Evolutionary conservation across 2,888 invertebrate species (phyloP).

Genomic region (Leucoptera coffeella): DNA sequence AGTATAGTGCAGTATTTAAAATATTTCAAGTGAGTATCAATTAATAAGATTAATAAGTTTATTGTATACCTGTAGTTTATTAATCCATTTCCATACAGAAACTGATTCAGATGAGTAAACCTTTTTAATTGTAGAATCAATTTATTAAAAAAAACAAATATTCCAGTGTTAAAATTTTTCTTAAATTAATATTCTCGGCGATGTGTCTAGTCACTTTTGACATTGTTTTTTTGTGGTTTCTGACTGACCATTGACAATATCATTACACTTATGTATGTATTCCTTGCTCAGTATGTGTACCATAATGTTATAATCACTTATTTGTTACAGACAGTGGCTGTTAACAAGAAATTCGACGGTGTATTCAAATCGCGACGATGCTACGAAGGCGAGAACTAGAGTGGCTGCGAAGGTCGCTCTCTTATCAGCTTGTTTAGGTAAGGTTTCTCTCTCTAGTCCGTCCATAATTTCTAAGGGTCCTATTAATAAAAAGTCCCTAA

Average conservation of each 20-base stretch:
- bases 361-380: slow-evolving; percentile 19
- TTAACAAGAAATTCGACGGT: slow-evolving; percentile 21
- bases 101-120: neutral
- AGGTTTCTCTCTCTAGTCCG: no score
- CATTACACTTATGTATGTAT: no score
- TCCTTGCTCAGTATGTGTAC: no score
- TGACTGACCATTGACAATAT: no score
- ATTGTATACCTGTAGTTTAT: neutral
- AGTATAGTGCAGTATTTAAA: slow-evolving; percentile 84
- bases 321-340: slow-evolving; percentile 25
- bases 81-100: neutral
- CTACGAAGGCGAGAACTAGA: slow-evolving; percentile 65
- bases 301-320: no score
- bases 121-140: neutral
- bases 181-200: no score
- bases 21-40: slow-evolving; percentile 68
- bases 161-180: no score
- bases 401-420: slow-evolving; percentile 83
- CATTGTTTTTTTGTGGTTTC: no score
- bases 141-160: no score
- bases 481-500: no score
- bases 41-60: neutral
- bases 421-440: slow-evolving; percentile 76
- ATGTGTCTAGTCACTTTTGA: no score
- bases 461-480: no score